Percentiles rank a stretch among this genome's conserved stretches.
phyloP scores from a whole-genome alignment of 2,797 vertebrate species.

The Gymnoscopelus microlampas region DNA sequence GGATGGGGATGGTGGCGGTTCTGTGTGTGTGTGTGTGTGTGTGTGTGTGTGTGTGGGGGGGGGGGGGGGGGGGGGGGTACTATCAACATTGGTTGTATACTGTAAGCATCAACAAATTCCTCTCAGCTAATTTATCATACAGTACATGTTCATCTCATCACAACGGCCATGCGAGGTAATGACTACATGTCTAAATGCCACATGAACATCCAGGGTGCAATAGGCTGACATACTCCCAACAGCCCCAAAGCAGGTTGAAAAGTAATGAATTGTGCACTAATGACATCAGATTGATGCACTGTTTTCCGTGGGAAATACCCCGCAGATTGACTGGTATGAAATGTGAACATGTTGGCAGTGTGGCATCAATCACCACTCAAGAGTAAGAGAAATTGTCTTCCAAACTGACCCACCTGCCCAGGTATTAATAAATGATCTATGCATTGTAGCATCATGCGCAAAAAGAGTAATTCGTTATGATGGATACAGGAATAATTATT shows the following conservation, averaged over 20 bases:
- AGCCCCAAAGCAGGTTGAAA: constrained; percentile 46
- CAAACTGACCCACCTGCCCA: constrained; percentile 44
- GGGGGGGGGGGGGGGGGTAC: too few species aligned
- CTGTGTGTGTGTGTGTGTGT: too few species aligned
- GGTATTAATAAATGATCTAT: constrained; percentile 49
- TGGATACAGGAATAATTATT: constrained; percentile 44
- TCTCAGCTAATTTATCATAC: constrained; percentile 38
- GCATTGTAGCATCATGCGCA: constrained; percentile 35
- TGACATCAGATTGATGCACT: constrained; percentile 58
- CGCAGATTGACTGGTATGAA: constrained; percentile 51
- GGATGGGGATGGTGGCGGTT: constrained; percentile 28
- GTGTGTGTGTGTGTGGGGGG: too few species aligned
- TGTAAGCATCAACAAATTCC: constrained; percentile 41
- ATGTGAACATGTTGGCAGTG: constrained; percentile 64
- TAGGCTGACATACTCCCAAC: constrained; percentile 55
- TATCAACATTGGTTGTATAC: not conserved
- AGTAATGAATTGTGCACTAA: constrained; percentile 58
- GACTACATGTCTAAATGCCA: constrained; percentile 69
- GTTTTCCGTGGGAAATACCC: constrained; percentile 58
- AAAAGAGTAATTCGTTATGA: constrained; percentile 55
- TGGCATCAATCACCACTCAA: constrained; percentile 60
- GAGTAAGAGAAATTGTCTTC: constrained; percentile 52
- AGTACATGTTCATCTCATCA: constrained; percentile 43
- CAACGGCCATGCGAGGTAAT: constrained; percentile 57
- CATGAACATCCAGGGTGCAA: constrained; percentile 48